A percentile compares a stretch with the other conserved stretches of the same genome.
Evolutionary conservation across 37 sponge, comb jelly and placozoan species (phyloP).

Genomic region (Mnemiopsis leidyi): DNA sequence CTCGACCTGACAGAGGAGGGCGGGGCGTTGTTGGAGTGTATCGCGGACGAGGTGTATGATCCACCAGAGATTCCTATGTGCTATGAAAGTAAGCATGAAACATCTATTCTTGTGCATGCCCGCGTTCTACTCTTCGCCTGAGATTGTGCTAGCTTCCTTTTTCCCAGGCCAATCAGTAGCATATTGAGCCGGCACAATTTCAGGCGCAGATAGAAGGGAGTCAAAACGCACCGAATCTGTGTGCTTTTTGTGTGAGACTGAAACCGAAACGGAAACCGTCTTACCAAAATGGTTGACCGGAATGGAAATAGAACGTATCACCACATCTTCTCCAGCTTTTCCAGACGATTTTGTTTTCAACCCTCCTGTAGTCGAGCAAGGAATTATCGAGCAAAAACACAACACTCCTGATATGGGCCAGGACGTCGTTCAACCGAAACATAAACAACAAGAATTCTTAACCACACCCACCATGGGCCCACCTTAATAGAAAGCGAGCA

Average conservation of each 20-base stretch:
- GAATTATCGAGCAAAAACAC: no score
- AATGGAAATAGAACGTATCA: neutral
- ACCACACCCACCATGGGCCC: neutral
- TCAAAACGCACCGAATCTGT: neutral
- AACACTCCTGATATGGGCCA: neutral
- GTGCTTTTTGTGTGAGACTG: neutral
- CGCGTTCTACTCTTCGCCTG: neutral
- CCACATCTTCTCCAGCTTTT: neutral
- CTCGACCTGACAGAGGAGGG: neutral
- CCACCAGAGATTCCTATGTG: neutral
- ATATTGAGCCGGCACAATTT: neutral
- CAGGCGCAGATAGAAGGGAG: neutral
- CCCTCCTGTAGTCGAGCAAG: no score
- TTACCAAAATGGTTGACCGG: neutral
- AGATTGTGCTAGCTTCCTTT: neutral
- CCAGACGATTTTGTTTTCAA: no score
- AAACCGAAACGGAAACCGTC: neutral
- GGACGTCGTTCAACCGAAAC: neutral
- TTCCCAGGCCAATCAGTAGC: neutral
- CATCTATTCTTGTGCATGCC: no score
- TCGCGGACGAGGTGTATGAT: neutral
- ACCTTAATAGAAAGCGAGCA: neutral
- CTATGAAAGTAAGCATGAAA: neutral
- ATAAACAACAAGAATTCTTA: neutral
- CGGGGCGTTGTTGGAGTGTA: neutral